A percentile compares a stretch with the other conserved stretches of the same genome.
Evolutionary conservation across 2,113 vertebrate genomes (phyloP).

Genomic region (Erinaceus europaeus): DNA sequence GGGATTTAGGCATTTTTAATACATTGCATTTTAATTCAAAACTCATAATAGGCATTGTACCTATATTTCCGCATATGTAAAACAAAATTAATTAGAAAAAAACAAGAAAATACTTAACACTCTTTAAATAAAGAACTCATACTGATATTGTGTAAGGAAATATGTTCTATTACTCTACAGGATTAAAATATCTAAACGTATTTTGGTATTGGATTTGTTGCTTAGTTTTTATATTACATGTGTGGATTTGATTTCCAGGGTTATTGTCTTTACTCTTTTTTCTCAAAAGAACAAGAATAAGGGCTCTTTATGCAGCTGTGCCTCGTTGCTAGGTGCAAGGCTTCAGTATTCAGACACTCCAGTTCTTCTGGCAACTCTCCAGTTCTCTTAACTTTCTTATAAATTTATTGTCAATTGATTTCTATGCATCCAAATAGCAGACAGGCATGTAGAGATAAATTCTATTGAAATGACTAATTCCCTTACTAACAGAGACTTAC

Average conservation of each 20-base stretch:
- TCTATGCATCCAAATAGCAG: constrained; percentile 27
- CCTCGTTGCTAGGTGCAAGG: constrained; percentile 28
- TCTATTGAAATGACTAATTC: constrained; percentile 41
- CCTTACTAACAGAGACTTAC: constrained; percentile 39
- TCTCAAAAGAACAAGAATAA: neutral
- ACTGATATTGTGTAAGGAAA: neutral
- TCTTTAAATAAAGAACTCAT: neutral
- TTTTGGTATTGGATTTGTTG: neutral
- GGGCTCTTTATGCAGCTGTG: neutral
- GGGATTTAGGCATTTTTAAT: neutral
- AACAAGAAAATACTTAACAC: neutral
- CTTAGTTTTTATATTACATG: neutral
- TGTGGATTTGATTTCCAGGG: neutral
- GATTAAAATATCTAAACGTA: constrained; percentile 6
- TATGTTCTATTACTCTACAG: neutral
- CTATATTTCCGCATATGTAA: neutral
- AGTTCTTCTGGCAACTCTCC: neutral
- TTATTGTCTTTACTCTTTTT: neutral
- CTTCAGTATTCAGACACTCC: constrained; percentile 21
- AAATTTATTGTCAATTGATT: constrained; percentile 31
- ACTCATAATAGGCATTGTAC: neutral
- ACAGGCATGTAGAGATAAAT: constrained; percentile 38
- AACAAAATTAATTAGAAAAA: constrained; percentile 5
- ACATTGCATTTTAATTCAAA: neutral
- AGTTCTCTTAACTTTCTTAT: constrained; percentile 38